Base-by-base conservation (phyloP, 2,113 vertebrate genomes). In the Triplophysa tibetana region DNA sequence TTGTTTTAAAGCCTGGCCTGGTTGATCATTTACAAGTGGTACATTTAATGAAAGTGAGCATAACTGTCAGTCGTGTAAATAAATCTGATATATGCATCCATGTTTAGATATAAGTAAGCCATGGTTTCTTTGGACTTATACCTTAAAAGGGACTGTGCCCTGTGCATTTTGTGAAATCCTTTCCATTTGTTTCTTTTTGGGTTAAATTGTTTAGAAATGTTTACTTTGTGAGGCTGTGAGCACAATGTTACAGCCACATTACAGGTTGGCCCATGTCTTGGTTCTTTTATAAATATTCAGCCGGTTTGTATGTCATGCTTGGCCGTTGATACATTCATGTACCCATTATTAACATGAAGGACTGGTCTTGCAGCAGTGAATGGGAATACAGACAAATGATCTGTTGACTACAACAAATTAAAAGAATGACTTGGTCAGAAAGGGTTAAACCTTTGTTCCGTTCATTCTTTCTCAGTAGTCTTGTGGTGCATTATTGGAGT, bases 11-110 rank as follows among this genome's bases (percentile, higher is more conserved):
- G 61, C 64, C 81, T 75, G 60, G 29, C 38, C 41, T 6, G 26
- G 87, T 88, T 89, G 89, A 89, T 90, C 78, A 88, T 87, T 87
- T 14, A 52, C 81, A 74, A 23, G 24, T 19, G 38, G 61, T 73
- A 72, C 62, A 26, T 11, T 78, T 62, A 16, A 54, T 65, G 8
- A 14, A 33, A 21, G 19, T n/a, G 33, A 63, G 12, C 11, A 48
- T 9, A 16, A 19, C 45, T 69, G 77, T 11, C 54, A 60, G 61
- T 19, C 23, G 70, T 12, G 10, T 14, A 64, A 38, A 43, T 16
- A 29, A 48, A 73, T 82, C 52, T 43, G 21, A 52, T 68, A 26
- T 41, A 8, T 76, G 13, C 69, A 33, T 66, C 43, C 19, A 26
- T 69, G 8, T 29, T 70, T 70, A 38, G 14, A 56, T 79, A 56